These are phyloP conservation scores for Anguilla rostrata DNA, from an alignment of 2,113 vertebrate genomes.

Conservation along the genomic window DNA sequence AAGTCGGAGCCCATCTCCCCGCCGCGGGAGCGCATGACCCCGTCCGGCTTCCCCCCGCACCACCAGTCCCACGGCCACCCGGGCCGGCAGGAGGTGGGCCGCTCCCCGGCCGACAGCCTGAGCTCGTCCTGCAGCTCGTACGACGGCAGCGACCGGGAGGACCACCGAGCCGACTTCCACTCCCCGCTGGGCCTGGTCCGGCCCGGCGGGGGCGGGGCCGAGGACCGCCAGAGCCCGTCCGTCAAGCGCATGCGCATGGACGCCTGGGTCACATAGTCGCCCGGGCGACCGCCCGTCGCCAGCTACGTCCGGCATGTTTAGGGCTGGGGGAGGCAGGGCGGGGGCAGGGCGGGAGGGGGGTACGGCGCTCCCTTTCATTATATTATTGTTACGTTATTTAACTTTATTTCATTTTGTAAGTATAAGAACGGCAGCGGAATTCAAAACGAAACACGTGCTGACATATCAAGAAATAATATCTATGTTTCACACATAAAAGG, in stretches of 20 bases:
- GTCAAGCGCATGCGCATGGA: constrained; percentile 98
- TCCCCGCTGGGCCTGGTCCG: constrained; percentile 83
- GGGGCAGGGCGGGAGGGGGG: constrained; percentile 37
- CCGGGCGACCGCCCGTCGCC: constrained; percentile 51
- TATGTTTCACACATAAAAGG: constrained; percentile 38
- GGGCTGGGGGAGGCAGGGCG: constrained; percentile 32
- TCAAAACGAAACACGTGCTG: constrained; percentile 70
- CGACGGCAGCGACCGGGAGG: constrained; percentile 93
- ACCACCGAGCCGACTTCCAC: constrained; percentile 89
- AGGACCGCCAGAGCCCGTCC: constrained; percentile 89
- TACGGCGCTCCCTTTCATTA: constrained; percentile 50
- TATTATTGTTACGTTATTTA: constrained; percentile 55
- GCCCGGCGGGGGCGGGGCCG: constrained; percentile 68
- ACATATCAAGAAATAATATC: constrained; percentile 74
- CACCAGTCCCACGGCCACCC: constrained; percentile 65
- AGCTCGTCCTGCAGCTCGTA: constrained; percentile 98
- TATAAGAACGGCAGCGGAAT: constrained; percentile 53
- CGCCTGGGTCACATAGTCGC: constrained; percentile 91
- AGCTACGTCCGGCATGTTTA: constrained; percentile 41
- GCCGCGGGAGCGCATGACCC: constrained; percentile 88
- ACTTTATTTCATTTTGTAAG: constrained; percentile 64
- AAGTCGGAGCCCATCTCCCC: constrained; percentile 97
- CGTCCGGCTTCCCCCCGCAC: constrained; percentile 83
- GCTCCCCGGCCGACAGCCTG: constrained; percentile 95
- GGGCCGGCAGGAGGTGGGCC: constrained; percentile 88